phyloP scores from a whole-genome alignment of 2,113 vertebrate species.

The Nymphicus hollandicus region DNA sequence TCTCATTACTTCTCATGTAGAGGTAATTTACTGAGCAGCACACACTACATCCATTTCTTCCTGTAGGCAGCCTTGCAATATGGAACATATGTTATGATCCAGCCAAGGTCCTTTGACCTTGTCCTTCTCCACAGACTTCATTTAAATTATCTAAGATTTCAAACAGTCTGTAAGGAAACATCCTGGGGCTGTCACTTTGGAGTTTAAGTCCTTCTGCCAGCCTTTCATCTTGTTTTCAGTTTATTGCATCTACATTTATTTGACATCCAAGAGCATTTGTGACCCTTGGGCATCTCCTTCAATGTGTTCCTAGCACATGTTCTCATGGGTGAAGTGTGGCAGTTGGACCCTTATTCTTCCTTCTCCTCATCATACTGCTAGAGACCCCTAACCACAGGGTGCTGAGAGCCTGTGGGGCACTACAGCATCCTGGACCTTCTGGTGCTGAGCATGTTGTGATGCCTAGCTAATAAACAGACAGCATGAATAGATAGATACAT shows the following conservation, averaged over 20 bases:
- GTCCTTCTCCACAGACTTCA: slow-evolving; percentile 4
- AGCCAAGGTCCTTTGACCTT: not conserved
- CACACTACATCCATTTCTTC: not conserved
- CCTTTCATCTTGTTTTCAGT: slow-evolving; percentile 32
- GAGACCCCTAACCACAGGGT: not conserved
- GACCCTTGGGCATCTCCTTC: slow-evolving; percentile 39
- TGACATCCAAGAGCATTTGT: slow-evolving; percentile 56
- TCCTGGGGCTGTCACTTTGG: slow-evolving; percentile 16
- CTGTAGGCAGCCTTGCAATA: not conserved
- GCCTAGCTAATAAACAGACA: not conserved
- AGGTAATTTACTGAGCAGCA: not conserved
- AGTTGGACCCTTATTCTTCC: not conserved
- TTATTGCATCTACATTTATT: slow-evolving; percentile 44
- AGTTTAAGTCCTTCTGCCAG: slow-evolving; percentile 31
- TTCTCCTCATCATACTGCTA: not conserved
- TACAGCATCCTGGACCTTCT: not conserved
- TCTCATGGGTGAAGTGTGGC: slow-evolving; percentile 9
- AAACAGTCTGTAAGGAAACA: slow-evolving; percentile 9
- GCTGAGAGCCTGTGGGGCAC: not conserved
- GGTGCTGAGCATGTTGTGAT: not conserved
- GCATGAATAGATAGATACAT: not conserved
- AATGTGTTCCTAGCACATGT: slow-evolving; percentile 44
- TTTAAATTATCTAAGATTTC: slow-evolving; percentile 17
- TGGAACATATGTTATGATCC: not conserved
- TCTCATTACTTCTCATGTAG: not conserved